Base-by-base conservation (phyloP, 1,140 invertebrate genomes). In the Drosophila gunungcola region DNA sequence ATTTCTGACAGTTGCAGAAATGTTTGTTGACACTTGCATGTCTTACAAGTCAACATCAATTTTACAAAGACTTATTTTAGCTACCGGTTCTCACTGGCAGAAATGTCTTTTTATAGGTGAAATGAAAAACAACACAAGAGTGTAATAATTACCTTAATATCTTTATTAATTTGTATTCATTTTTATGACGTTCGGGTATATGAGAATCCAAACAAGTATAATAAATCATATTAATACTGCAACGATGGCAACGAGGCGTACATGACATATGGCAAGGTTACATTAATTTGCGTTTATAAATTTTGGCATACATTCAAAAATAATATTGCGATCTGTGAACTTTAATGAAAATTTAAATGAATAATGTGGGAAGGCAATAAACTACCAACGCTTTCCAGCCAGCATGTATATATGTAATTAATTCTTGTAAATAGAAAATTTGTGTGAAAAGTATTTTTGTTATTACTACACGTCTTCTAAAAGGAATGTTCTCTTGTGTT, bases 231-330 rank as follows among this genome's bases (percentile, higher is more conserved):
- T 70, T 42, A 53, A 61, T 39, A 55, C 36, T 62, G 42, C 58
- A 63, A 27, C n/a, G 77, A 32, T 54, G 41, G 41, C 63, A 75
- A 42, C 60, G 60, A 73, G 55, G 29, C 67, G 61, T 57, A 25
- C 54, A 60, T 56, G 45, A 51, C 36, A 45, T 7, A 49, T 45
- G 34, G 42, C 54, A 55, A 76, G 54, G 65, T 43, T 72, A 41
- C 38, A 54, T 32, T 53, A 55, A 34, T 68, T 32, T 39, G 21
- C 25, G 36, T 52, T 56, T 46, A 36, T 34, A 0, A 25, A 54
- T 67, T 78, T 78, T 81, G 79, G 79, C 79, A 82, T 63, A n/a
- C 25, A 36, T 62, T 73, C 79, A 82, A 56, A 63, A 62, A n/a
- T 13, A 25, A 63, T 57, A 73, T 52, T 45, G 46, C 12, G 25